A percentile compares a stretch with the other conserved stretches of the same genome.
Evolutionary conservation across 2,888 invertebrate genomes (phyloP).

Genomic region (Callyntrura sp.): DNA sequence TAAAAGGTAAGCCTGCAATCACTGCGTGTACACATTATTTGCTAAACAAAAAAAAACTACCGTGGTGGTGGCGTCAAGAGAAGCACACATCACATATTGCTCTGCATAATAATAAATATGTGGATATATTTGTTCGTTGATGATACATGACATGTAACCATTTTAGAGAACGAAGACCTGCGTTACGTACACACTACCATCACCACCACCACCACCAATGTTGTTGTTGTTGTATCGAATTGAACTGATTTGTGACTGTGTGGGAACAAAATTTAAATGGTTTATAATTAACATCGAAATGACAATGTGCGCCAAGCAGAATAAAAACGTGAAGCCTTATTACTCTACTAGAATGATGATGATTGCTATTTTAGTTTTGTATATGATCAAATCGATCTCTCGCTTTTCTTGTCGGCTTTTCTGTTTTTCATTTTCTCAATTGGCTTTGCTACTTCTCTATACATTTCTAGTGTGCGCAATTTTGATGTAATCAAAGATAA

Average conservation of each 20-base stretch:
- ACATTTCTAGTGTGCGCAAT: not conserved
- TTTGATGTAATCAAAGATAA: slow-evolving; percentile 18
- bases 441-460: slow-evolving; percentile 2
- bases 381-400: slow-evolving; percentile 23
- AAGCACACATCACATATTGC: not conserved
- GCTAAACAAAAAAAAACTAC: not conserved
- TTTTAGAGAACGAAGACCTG: no score
- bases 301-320: slow-evolving; percentile 15
- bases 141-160: not conserved
- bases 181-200: slow-evolving; percentile 4
- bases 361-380: not conserved
- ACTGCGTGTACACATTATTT: not conserved
- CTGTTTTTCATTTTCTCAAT: slow-evolving; percentile 24
- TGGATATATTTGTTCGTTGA: not conserved
- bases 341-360: not conserved
- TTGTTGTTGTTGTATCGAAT: not conserved
- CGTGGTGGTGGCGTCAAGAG: slow-evolving; percentile 23
- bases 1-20: slow-evolving; percentile 1
- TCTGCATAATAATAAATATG: not conserved
- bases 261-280: slow-evolving; percentile 61
- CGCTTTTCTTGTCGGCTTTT: slow-evolving; percentile 21
- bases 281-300: slow-evolving; percentile 56
- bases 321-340: not conserved
- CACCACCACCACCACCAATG: no score
- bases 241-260: slow-evolving; percentile 10